These are phyloP conservation scores for Emys orbicularis DNA, from an alignment of 2,797 vertebrate genomes.

Conservation along the genomic window DNA sequence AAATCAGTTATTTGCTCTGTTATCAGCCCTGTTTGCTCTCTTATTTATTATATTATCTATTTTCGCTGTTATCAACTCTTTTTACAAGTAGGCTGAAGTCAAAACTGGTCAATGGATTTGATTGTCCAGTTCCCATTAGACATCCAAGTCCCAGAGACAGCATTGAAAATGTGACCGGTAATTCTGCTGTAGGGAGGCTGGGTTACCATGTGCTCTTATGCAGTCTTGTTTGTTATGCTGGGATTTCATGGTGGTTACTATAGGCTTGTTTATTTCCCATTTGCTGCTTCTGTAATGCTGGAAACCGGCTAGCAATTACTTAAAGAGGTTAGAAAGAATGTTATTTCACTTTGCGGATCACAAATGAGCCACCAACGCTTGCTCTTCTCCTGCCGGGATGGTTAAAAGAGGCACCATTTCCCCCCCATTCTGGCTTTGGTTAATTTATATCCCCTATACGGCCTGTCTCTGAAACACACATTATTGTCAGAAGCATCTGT, in stretches of 20 bases:
- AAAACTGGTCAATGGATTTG: neutral
- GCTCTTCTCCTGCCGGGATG: neutral
- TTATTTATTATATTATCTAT: neutral
- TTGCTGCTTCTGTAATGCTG: neutral
- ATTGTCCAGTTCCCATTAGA: neutral
- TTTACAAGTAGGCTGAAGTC: neutral
- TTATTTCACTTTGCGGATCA: accelerated
- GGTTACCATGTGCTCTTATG: neutral
- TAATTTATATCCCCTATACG: neutral
- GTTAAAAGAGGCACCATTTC: neutral
- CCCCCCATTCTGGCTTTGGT: neutral
- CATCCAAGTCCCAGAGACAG: no score
- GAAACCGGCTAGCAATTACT: accelerated
- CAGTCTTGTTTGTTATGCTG: neutral
- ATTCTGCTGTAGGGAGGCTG: neutral
- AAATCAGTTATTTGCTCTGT: neutral
- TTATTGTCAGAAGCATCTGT: neutral
- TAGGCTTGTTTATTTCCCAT: accelerated
- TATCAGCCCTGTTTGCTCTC: neutral
- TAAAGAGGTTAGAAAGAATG: neutral
- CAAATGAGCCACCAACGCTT: accelerated
- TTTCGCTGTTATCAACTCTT: neutral
- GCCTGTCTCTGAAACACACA: neutral
- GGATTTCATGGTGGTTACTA: neutral
- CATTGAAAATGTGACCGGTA: neutral